Percentiles rank a stretch among this genome's conserved stretches.
These are phyloP conservation scores for Paramormyrops hopkinsi DNA, from an alignment of 2,797 vertebrate species.

Conservation along the genomic window DNA sequence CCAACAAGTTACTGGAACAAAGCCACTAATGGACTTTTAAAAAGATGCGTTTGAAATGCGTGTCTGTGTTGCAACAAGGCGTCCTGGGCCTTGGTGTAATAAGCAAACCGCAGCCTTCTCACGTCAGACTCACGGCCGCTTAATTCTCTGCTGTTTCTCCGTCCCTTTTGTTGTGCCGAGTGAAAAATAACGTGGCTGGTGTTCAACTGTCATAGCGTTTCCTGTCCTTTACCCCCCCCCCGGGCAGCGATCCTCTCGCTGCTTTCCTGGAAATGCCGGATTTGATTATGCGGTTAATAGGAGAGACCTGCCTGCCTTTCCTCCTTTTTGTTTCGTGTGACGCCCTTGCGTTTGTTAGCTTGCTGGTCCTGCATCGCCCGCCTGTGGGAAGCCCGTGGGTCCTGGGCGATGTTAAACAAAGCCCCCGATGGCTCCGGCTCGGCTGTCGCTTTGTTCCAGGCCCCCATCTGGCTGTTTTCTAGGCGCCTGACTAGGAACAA, in stretches of 20 bases:
- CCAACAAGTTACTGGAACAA: not conserved
- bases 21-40: not conserved
- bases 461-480: not conserved
- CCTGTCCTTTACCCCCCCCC: not conserved
- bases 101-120: not conserved
- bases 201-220: not conserved
- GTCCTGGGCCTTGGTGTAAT: not conserved
- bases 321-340: not conserved
- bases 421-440: not conserved
- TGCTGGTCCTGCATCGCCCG: not conserved
- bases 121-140: not conserved
- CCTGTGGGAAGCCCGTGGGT: not conserved
- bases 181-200: not conserved
- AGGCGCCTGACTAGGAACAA: not conserved
- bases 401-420: not conserved
- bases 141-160: not conserved
- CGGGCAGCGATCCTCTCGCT: not conserved
- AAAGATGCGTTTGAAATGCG: not conserved
- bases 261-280: not conserved
- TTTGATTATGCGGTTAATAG: not conserved
- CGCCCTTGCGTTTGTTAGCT: not conserved
- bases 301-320: not conserved
- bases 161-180: not conserved
- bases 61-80: not conserved
- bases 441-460: not conserved